phyloP scores from a whole-genome alignment of 2,888 invertebrate genomes.

The Thera obeliscata region DNA sequence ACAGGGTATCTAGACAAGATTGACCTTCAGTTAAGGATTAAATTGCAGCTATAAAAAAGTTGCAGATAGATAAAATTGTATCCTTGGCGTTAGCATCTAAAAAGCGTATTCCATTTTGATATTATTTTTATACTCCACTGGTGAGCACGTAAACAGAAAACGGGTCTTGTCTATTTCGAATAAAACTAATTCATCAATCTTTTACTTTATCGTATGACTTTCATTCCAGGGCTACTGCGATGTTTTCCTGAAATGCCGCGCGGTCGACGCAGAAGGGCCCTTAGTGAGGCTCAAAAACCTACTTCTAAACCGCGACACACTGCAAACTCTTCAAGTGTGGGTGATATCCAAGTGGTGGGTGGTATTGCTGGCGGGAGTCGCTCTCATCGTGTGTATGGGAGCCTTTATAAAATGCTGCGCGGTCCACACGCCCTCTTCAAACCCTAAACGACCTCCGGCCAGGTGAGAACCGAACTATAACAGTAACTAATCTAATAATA shows the following conservation, averaged over 20 bases:
- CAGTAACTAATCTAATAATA: not conserved
- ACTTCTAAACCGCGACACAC: conserved; percentile 94
- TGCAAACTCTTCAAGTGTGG: conserved; percentile 95
- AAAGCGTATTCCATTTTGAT: too few relatives aligned
- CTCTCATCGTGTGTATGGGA: conserved; percentile 97
- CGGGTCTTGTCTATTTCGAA: too few relatives aligned
- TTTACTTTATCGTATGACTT: not conserved
- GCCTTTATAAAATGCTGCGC: conserved; percentile 99
- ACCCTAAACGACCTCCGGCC: conserved; percentile 98
- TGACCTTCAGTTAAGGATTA: too few relatives aligned
- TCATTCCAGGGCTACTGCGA: conserved; percentile 96
- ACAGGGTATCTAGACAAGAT: too few relatives aligned
- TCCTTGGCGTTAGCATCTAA: too few relatives aligned
- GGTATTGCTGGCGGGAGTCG: conserved; percentile 95
- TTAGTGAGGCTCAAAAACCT: conserved; percentile 98
- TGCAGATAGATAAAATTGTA: too few relatives aligned
- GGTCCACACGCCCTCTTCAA: conserved; percentile 99
- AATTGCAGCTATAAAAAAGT: too few relatives aligned
- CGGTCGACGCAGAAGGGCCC: conserved; percentile 99
- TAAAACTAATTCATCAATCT: not conserved
- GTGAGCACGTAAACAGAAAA: too few relatives aligned
- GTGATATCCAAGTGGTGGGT: conserved; percentile 98
- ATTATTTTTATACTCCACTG: too few relatives aligned
- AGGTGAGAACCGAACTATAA: conserved; percentile 69
- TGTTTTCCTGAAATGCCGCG: conserved; percentile 99